Evolutionary conservation across 2,888 invertebrate genomes (phyloP).

Genomic region (Drosophila rubida): DNA sequence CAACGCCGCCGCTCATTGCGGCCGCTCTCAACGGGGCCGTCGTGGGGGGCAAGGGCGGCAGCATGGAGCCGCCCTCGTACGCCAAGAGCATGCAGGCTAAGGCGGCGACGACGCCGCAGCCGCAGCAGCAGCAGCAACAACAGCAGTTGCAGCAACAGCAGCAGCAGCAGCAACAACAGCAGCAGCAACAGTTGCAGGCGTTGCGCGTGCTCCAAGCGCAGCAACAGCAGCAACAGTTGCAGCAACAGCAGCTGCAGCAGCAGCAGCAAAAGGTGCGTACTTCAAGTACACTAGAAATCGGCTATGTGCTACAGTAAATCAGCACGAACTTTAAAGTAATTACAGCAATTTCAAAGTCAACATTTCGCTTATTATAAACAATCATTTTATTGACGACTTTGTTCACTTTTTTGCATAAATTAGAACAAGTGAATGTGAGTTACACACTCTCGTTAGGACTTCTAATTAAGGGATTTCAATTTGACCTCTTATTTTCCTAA

Average conservation of each 20-base stretch:
- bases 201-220: slow-evolving; percentile 59
- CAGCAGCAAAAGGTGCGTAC: slow-evolving; percentile 47
- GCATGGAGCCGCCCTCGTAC: slow-evolving; percentile 96
- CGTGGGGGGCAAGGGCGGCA: slow-evolving; percentile 87
- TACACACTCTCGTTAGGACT: too few species aligned
- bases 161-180: slow-evolving; percentile 45
- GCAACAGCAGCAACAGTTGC: slow-evolving; percentile 61
- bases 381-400: too few species aligned
- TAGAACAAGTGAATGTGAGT: too few species aligned
- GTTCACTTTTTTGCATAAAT: too few species aligned
- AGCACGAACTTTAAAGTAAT: too few species aligned
- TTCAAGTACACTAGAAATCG: background rate
- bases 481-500: too few species aligned
- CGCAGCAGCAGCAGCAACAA: slow-evolving; percentile 76
- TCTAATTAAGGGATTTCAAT: too few species aligned
- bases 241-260: slow-evolving; percentile 39
- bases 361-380: too few species aligned
- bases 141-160: slow-evolving; percentile 64
- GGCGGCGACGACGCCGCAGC: slow-evolving; percentile 85
- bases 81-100: slow-evolving; percentile 94
- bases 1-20: slow-evolving; percentile 86
- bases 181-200: slow-evolving; percentile 61
- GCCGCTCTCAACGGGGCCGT: slow-evolving; percentile 84
- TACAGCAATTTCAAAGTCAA: too few species aligned
- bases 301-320: background rate